Conservation (phyloP, 1,140 invertebrate genomes). For the Drosophila obscura region DNA sequence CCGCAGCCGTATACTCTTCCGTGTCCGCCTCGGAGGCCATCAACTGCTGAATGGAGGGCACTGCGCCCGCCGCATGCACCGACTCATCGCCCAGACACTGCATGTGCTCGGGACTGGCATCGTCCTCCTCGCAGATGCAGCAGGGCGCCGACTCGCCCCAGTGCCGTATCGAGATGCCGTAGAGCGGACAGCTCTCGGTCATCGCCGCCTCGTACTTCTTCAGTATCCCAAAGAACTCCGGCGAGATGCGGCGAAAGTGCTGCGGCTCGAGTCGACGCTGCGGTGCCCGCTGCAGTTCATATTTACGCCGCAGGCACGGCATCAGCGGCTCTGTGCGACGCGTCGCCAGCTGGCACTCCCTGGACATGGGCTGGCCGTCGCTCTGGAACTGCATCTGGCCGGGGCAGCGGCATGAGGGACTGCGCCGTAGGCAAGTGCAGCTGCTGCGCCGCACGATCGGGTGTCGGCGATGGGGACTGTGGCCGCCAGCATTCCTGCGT, state of each 20-base stretch:
- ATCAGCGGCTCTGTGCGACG: conserved; percentile 22
- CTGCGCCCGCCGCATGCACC: not conserved
- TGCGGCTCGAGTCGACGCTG: conserved; percentile 53
- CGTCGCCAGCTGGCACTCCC: conserved; percentile 22
- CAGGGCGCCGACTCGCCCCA: not conserved
- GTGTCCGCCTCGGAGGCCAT: not conserved
- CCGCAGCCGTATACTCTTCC: not conserved
- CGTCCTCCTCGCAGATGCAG: conserved; percentile 22
- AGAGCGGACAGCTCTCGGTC: conserved; percentile 55
- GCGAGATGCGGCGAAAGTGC: conserved; percentile 63
- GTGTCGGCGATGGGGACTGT: not conserved
- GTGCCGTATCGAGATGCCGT: conserved; percentile 46
- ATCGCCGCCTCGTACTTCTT: conserved; percentile 58
- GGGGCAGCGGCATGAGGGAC: conserved; percentile 1
- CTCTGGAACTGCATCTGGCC: conserved; percentile 27
- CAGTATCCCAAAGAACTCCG: conserved; percentile 66
- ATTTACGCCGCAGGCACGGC: conserved; percentile 30
- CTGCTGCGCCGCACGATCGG: not conserved
- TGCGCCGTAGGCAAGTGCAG: conserved; percentile 29
- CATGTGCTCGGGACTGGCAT: not conserved
- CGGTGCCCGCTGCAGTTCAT: conserved; percentile 35
- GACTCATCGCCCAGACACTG: conserved; percentile 38
- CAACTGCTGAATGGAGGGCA: not conserved
- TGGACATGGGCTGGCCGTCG: conserved; percentile 54
- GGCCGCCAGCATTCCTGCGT: not conserved